Percentiles rank a stretch among this genome's conserved stretches.
Evolutionary conservation across 2,797 vertebrate genomes (phyloP).

Genomic region (Syngnathus rostellatus): DNA sequence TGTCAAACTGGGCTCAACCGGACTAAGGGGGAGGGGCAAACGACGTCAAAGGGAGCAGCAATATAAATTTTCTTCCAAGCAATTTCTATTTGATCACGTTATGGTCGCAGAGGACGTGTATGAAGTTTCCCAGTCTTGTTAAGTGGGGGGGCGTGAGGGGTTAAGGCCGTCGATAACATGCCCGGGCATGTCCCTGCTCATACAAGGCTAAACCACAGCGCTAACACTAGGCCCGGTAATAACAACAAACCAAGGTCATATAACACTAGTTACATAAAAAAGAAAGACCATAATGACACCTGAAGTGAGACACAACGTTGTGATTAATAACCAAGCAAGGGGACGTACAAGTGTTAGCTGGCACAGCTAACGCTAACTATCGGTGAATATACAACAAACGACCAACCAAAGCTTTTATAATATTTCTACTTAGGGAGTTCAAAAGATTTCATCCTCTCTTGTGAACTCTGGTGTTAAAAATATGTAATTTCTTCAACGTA

Average conservation of each 20-base stretch:
- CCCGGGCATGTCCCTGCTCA: slow-evolving; percentile 57
- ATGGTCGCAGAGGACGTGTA: background rate
- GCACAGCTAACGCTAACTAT: slow-evolving; percentile 22
- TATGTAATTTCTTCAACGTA: background rate
- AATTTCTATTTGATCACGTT: background rate
- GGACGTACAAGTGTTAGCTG: slow-evolving; percentile 13
- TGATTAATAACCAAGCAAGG: background rate
- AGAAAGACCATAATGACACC: background rate
- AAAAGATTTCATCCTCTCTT: background rate
- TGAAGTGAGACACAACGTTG: background rate
- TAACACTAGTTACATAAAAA: background rate
- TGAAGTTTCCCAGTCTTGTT: background rate
- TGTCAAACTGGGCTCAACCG: slow-evolving; percentile 42
- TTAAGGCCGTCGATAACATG: slow-evolving; percentile 40
- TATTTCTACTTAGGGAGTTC: background rate
- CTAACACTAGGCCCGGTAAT: background rate
- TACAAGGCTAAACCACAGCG: slow-evolving; percentile 9
- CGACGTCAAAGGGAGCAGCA: background rate
- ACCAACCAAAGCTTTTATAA: background rate
- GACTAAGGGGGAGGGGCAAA: background rate
- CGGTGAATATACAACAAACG: background rate
- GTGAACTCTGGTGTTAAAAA: background rate
- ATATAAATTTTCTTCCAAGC: background rate
- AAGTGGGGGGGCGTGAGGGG: background rate
- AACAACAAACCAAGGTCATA: slow-evolving; percentile 1